phyloP scores from a whole-genome alignment of 2,888 invertebrate genomes.

The Chaetoderma sp. region DNA sequence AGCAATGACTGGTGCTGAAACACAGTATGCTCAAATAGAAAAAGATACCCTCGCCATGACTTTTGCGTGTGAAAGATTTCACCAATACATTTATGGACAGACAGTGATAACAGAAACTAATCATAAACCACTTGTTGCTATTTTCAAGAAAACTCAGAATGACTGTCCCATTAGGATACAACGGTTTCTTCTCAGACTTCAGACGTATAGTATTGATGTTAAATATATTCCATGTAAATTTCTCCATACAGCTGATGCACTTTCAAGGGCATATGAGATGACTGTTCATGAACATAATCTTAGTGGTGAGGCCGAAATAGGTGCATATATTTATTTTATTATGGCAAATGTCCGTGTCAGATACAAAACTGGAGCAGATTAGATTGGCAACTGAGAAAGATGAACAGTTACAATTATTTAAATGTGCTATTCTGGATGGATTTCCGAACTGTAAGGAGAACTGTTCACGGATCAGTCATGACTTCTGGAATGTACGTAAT shows the following conservation, averaged over 20 bases:
- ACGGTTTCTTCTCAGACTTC: too few relatives aligned
- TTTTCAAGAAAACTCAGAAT: too few relatives aligned
- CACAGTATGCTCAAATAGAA: too few relatives aligned
- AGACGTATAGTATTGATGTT: too few relatives aligned
- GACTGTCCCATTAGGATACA: too few relatives aligned
- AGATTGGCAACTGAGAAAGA: constrained; percentile 4
- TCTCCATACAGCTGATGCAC: constrained; percentile 16
- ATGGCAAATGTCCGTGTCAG: constrained; percentile 6
- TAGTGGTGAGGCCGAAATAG: constrained; percentile 1
- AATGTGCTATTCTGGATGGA: constrained; percentile 7
- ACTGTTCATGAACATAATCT: neutral
- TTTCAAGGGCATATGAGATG: neutral
- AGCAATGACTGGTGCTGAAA: too few relatives aligned
- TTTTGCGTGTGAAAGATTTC: too few relatives aligned
- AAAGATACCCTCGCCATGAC: too few relatives aligned
- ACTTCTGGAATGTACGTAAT: constrained; percentile 13
- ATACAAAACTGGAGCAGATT: constrained; percentile 11
- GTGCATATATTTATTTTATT: neutral
- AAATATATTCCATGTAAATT: constrained; percentile 20
- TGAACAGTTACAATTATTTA: neutral
- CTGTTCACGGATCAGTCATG: neutral
- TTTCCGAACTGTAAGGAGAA: constrained; percentile 10
- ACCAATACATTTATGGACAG: too few relatives aligned
- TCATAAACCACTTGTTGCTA: too few relatives aligned
- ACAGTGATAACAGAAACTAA: too few relatives aligned